Percentiles rank a stretch among this genome's conserved stretches.
phyloP scores from a whole-genome alignment of 2,888 invertebrate species.

The Synanthedon tipuliformis region DNA sequence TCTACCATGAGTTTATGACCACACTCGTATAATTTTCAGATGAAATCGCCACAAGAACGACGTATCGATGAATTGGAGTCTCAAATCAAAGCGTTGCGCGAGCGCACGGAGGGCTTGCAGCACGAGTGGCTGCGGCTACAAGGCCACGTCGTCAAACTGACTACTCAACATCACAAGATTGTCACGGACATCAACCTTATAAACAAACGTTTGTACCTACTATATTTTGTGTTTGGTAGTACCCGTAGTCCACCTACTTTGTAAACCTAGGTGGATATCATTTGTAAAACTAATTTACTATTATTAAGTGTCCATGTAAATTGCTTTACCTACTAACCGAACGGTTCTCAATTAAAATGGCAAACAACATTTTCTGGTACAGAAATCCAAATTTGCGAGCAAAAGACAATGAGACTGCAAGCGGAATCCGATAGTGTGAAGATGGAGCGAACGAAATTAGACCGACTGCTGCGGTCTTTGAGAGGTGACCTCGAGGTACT shows the following conservation, averaged over 20 bases:
- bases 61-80: constrained; percentile 76
- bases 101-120: constrained; percentile 74
- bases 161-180: constrained; percentile 76
- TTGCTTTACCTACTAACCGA: too few relatives aligned
- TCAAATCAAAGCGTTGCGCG: constrained; percentile 71
- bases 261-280: too few relatives aligned
- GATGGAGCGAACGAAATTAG: constrained; percentile 67
- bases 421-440: constrained; percentile 71
- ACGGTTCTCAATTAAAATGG: not conserved
- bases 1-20: not conserved
- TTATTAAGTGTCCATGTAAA: too few relatives aligned
- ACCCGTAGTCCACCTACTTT: too few relatives aligned
- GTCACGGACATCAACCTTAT: constrained; percentile 77
- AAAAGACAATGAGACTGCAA: constrained; percentile 78
- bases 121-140: constrained; percentile 83
- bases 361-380: constrained; percentile 4
- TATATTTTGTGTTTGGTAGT: too few relatives aligned
- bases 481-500: constrained; percentile 72
- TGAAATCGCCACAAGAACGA: constrained; percentile 68
- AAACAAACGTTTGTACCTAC: constrained; percentile 73
- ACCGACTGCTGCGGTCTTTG: constrained; percentile 70
- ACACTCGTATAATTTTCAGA: constrained; percentile 15
- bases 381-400: constrained; percentile 75
- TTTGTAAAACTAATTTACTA: too few relatives aligned
- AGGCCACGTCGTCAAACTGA: constrained; percentile 76